A percentile compares a stretch with the other conserved stretches of the same genome.
These are phyloP conservation scores for Falcaria lacertinaria DNA, from an alignment of 2,888 invertebrate genomes.

Conservation along the genomic window DNA sequence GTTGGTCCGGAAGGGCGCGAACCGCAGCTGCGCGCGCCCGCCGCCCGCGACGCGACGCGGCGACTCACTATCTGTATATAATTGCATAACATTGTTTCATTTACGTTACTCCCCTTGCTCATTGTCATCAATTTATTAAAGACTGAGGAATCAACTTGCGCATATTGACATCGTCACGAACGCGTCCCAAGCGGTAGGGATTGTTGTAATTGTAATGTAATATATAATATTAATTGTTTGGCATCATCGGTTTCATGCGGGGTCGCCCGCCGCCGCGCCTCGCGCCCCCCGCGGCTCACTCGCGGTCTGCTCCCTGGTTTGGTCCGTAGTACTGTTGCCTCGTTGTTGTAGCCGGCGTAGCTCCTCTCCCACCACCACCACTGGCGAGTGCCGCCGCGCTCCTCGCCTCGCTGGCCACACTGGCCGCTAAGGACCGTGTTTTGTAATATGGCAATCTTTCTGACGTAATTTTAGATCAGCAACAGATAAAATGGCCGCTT, in stretches of 20 bases:
- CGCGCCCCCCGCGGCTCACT: constrained; percentile 38
- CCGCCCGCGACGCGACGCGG: constrained; percentile 18
- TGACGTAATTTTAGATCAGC: too few species aligned
- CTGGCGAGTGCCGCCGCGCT: constrained; percentile 11
- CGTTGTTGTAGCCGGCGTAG: constrained; percentile 7
- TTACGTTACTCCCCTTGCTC: constrained; percentile 74
- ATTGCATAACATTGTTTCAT: constrained; percentile 75
- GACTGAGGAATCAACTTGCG: constrained; percentile 79
- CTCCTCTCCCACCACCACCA: not conserved
- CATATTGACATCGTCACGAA: constrained; percentile 75
- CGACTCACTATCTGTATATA: constrained; percentile 67
- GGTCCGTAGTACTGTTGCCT: constrained; percentile 12
- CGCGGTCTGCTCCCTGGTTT: constrained; percentile 24
- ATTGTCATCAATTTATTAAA: constrained; percentile 79
- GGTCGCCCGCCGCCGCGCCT: constrained; percentile 34
- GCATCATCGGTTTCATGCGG: constrained; percentile 52
- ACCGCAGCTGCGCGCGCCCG: constrained; percentile 42
- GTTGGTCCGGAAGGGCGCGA: constrained; percentile 35
- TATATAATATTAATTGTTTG: constrained; percentile 48
- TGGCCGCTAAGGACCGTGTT: too few species aligned
- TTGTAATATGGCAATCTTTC: too few species aligned
- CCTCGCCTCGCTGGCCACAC: too few species aligned
- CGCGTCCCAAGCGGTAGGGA: constrained; percentile 64
- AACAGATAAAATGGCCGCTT: too few species aligned
- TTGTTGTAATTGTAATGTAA: constrained; percentile 66